These are phyloP conservation scores for Siniperca undulata DNA, from an alignment of 2,797 vertebrate species.

Conservation along the genomic window DNA sequence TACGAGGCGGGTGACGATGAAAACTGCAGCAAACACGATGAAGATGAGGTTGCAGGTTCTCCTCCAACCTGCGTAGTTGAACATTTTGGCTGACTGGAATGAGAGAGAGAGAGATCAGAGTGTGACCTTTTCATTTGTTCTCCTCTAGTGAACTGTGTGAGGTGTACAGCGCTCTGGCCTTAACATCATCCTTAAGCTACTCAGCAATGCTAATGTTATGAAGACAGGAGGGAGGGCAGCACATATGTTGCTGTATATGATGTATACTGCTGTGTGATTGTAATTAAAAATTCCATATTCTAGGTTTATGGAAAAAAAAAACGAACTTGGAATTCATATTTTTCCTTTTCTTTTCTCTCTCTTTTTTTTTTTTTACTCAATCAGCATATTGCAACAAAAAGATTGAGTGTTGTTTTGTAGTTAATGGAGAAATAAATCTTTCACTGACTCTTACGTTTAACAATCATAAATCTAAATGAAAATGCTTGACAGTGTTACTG, in stretches of 20 bases:
- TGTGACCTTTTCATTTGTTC: conserved; percentile 6
- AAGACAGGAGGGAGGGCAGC: background rate
- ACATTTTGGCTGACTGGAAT: conserved; percentile 95
- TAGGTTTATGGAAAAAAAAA: background rate
- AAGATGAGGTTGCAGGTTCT: conserved; percentile 95
- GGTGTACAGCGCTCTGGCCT: background rate
- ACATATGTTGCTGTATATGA: background rate
- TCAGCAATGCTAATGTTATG: background rate
- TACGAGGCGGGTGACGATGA: conserved; percentile 93
- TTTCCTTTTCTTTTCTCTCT: too few relatives aligned
- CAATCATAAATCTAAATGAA: background rate
- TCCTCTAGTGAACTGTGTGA: conserved; percentile 53
- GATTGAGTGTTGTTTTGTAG: background rate
- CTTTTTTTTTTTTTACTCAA: background rate
- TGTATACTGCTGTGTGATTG: background rate
- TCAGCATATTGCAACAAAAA: background rate
- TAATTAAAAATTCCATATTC: background rate
- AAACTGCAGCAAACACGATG: conserved; percentile 91
- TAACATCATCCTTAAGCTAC: background rate
- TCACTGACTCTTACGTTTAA: background rate
- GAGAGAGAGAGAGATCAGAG: background rate
- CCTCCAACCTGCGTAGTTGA: conserved; percentile 97
- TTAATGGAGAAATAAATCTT: background rate
- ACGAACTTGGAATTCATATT: background rate
- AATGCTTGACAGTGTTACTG: background rate